Conservation (phyloP, 2,113 vertebrate species). For the Monarcha castaneiventris region DNA sequence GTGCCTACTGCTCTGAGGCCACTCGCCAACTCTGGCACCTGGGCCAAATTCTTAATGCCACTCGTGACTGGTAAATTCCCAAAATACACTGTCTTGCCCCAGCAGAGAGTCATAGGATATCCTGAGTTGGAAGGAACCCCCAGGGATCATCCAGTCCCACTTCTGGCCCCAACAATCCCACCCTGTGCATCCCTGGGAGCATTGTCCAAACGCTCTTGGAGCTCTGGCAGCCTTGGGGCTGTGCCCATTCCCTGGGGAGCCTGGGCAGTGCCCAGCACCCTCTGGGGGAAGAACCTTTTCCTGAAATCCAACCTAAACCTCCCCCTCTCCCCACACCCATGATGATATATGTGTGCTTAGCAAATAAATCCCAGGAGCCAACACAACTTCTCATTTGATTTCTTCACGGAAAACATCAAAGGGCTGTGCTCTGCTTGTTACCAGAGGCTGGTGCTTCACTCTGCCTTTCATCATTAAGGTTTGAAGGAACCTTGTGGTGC, state of each 20-base stretch:
- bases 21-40: too few relatives aligned
- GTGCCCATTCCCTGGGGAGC: background rate
- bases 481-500: fast-evolving
- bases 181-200: fast-evolving
- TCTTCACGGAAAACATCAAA: background rate
- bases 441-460: background rate
- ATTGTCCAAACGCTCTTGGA: fast-evolving
- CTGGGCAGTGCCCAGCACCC: background rate
- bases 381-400: background rate
- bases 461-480: background rate
- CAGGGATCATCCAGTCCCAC: background rate
- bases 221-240: fast-evolving
- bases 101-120: fast-evolving
- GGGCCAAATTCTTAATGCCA: too few relatives aligned
- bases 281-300: background rate
- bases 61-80: too few relatives aligned
- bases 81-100: too few relatives aligned
- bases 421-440: background rate
- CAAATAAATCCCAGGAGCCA: background rate
- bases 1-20: too few relatives aligned
- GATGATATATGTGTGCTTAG: background rate
- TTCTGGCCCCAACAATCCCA: background rate
- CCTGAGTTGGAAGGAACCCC: background rate
- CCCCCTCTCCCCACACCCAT: background rate
- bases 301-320: background rate